Conservation (phyloP, 1,140 invertebrate species). For the Dufourea novaeangliae region DNA sequence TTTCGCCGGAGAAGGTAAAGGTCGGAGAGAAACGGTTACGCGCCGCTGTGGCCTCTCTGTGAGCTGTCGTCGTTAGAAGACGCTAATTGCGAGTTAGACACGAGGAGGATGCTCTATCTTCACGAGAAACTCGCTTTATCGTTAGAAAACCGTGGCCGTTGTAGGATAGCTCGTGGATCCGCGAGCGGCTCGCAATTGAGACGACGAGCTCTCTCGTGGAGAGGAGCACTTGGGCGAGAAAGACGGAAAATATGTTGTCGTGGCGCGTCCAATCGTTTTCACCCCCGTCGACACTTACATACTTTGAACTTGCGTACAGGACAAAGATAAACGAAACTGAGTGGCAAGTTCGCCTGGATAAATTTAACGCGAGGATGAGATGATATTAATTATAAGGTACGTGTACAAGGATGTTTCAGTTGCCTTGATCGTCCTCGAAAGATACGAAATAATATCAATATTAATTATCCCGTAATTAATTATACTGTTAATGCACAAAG, state of each 20-base stretch:
- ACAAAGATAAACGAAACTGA: too few relatives aligned
- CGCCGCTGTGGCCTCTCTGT: conserved; percentile 14
- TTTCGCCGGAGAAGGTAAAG: not conserved
- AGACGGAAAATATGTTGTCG: not conserved
- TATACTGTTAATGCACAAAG: too few relatives aligned
- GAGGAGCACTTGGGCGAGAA: not conserved
- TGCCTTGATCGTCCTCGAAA: too few relatives aligned
- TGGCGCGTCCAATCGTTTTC: not conserved
- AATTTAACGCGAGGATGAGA: too few relatives aligned
- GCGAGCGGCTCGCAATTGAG: not conserved
- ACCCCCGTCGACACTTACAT: too few relatives aligned
- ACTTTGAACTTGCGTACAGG: too few relatives aligned
- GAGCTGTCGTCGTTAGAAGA: conserved; percentile 62
- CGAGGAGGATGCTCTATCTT: conserved; percentile 49
- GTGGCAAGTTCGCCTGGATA: too few relatives aligned
- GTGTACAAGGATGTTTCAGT: too few relatives aligned
- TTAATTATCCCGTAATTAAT: too few relatives aligned
- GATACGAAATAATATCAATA: too few relatives aligned
- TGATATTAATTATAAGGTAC: too few relatives aligned
- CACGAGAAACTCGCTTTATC: conserved; percentile 49
- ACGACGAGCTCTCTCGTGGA: conserved; percentile 14
- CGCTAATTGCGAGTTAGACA: conserved; percentile 68
- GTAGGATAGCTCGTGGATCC: conserved; percentile 13
- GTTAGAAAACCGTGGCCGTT: conserved; percentile 3
- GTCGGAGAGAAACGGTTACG: conserved; percentile 8